phyloP scores from a whole-genome alignment of 2,888 invertebrate species.

The Ditylenchus weischeri region DNA sequence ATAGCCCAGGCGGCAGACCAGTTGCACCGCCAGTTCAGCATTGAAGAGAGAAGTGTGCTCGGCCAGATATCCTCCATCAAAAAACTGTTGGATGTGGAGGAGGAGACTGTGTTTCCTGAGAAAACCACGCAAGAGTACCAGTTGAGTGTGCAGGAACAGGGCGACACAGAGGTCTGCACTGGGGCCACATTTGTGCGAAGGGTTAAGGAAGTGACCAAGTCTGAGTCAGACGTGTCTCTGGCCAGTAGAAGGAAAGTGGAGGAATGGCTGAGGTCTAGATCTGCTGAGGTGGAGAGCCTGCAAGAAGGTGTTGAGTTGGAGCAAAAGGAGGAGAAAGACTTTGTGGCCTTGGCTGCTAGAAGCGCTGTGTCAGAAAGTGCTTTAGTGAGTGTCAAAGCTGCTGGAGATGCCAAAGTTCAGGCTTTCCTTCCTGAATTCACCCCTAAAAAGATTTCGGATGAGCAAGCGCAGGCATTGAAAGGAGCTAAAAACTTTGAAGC shows the following conservation, averaged over 20 bases:
- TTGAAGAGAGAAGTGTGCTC: too few species aligned
- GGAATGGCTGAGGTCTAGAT: slow-evolving; percentile 27
- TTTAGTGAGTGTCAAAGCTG: too few species aligned
- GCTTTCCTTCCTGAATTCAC: too few species aligned
- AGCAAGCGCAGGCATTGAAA: neutral
- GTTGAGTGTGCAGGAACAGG: neutral
- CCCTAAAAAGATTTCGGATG: too few species aligned
- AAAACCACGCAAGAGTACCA: too few species aligned
- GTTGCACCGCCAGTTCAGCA: too few species aligned
- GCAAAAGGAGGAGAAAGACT: slow-evolving; percentile 7
- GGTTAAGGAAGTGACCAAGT: slow-evolving; percentile 17
- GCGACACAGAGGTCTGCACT: neutral
- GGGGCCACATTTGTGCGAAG: slow-evolving; percentile 14
- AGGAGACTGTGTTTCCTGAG: too few species aligned
- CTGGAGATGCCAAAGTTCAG: too few species aligned
- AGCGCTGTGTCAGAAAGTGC: neutral
- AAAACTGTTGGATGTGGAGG: too few species aligned
- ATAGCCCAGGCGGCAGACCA: too few species aligned
- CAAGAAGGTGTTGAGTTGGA: slow-evolving; percentile 9
- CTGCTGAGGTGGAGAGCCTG: slow-evolving; percentile 2
- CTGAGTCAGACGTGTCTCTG: slow-evolving; percentile 17
- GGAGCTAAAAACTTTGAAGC: neutral
- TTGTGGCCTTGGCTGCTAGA: slow-evolving; percentile 3
- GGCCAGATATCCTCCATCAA: too few species aligned
- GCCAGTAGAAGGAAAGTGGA: slow-evolving; percentile 24